These are phyloP conservation scores for Anabacerthia variegaticeps DNA, from an alignment of 2,797 vertebrate genomes.

Conservation along the genomic window DNA sequence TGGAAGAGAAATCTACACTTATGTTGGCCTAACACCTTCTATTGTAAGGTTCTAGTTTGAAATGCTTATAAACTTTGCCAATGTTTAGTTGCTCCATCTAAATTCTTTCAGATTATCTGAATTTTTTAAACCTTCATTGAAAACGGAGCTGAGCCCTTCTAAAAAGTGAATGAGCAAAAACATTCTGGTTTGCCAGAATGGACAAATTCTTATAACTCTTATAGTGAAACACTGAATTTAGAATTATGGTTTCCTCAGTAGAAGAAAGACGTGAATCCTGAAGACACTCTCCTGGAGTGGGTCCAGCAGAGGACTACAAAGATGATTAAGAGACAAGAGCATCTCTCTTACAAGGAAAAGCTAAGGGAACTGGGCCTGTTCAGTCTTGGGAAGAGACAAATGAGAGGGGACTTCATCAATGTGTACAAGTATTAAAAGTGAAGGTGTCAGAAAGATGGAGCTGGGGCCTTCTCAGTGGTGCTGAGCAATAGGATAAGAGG, in stretches of 20 bases:
- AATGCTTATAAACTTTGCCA: background rate
- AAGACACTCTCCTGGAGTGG: background rate
- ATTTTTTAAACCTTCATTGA: background rate
- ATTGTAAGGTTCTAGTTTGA: background rate
- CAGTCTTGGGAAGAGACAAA: background rate
- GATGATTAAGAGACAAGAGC: background rate
- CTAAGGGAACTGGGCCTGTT: background rate
- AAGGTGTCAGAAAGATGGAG: background rate
- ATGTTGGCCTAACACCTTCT: background rate
- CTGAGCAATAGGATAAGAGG: rapidly evolving
- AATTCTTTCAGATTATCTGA: background rate
- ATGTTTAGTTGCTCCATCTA: background rate
- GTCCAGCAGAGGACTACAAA: background rate
- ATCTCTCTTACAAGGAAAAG: background rate
- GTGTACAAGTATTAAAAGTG: background rate
- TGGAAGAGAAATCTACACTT: slow-evolving; percentile 33
- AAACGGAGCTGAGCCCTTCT: background rate
- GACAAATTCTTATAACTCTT: background rate
- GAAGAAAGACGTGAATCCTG: background rate
- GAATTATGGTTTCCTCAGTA: background rate
- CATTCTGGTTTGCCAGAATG: background rate
- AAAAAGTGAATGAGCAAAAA: background rate
- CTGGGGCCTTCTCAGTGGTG: rapidly evolving
- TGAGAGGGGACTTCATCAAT: background rate
- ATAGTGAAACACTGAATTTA: background rate